Evolutionary conservation across 2,888 invertebrate genomes (phyloP).

Genomic region (Lysandra coridon): DNA sequence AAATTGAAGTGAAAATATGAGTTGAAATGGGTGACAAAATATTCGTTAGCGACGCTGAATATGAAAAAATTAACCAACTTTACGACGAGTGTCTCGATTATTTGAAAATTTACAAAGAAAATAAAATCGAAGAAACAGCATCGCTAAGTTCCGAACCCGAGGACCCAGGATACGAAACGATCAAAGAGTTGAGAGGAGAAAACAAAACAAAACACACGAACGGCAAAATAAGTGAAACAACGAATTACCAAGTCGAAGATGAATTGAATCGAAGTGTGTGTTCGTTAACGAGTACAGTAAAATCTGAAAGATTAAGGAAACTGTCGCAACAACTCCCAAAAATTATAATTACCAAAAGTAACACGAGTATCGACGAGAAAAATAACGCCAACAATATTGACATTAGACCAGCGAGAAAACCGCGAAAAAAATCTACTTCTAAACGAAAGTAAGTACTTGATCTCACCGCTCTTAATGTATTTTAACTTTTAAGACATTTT

Average conservation of each 20-base stretch:
- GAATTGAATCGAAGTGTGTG: conserved; percentile 24
- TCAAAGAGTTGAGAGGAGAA: conserved; percentile 45
- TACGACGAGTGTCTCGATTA: conserved; percentile 70
- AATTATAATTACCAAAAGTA: conserved; percentile 70
- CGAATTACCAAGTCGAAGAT: conserved; percentile 27
- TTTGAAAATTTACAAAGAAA: conserved; percentile 49
- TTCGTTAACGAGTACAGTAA: conserved; percentile 50
- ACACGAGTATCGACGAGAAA: conserved; percentile 54
- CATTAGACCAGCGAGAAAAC: conserved; percentile 33
- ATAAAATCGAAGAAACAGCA: conserved; percentile 35
- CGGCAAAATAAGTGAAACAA: conserved; percentile 30
- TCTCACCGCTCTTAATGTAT: too few species aligned
- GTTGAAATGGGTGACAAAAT: conserved; percentile 44
- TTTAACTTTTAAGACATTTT: too few species aligned
- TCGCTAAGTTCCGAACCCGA: conserved; percentile 32
- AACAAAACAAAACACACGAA: conserved; percentile 20
- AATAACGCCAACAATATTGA: conserved; percentile 37
- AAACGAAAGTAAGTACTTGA: conserved; percentile 36
- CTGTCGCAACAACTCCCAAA: conserved; percentile 67
- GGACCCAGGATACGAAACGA: conserved; percentile 54
- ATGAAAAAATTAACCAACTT: conserved; percentile 58
- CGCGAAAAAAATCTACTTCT: conserved; percentile 39
- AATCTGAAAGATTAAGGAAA: conserved; percentile 62
- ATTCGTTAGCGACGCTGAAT: conserved; percentile 51
- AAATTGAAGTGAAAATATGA: conserved; percentile 24